These are phyloP conservation scores for Xestia ashworthii DNA, from an alignment of 2,888 invertebrate genomes.

Conservation along the genomic window DNA sequence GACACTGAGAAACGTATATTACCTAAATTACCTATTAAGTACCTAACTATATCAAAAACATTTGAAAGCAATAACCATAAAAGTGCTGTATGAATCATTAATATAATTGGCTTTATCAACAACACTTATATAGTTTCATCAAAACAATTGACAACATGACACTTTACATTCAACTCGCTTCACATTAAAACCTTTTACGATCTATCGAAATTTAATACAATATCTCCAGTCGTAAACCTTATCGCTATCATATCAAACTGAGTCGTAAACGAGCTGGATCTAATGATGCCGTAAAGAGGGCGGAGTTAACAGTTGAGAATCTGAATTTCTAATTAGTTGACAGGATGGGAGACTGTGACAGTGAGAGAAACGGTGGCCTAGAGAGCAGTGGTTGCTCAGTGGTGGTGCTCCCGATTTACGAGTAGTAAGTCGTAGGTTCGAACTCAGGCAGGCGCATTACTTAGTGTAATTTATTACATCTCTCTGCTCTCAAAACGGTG, in stretches of 20 bases:
- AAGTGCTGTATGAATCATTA: background rate
- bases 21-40: background rate
- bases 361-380: background rate
- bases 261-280: slow-evolving; percentile 44
- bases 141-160: slow-evolving; percentile 6
- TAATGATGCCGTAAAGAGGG: slow-evolving; percentile 52
- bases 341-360: no score
- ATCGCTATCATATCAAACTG: slow-evolving; percentile 52
- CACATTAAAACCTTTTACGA: slow-evolving; percentile 43
- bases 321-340: slow-evolving; percentile 8
- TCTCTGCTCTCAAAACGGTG: no score
- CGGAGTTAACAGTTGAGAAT: slow-evolving; percentile 8
- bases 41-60: background rate
- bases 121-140: background rate
- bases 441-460: no score
- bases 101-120: background rate
- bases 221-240: slow-evolving; percentile 53
- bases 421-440: no score
- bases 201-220: slow-evolving; percentile 61
- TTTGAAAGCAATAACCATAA: background rate
- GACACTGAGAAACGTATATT: background rate
- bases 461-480: no score
- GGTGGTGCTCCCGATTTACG: no score
- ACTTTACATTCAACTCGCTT: slow-evolving; percentile 26
- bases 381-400: no score